Conservation (phyloP, 1,140 invertebrate genomes). For the Notospermus geniculatus region DNA sequence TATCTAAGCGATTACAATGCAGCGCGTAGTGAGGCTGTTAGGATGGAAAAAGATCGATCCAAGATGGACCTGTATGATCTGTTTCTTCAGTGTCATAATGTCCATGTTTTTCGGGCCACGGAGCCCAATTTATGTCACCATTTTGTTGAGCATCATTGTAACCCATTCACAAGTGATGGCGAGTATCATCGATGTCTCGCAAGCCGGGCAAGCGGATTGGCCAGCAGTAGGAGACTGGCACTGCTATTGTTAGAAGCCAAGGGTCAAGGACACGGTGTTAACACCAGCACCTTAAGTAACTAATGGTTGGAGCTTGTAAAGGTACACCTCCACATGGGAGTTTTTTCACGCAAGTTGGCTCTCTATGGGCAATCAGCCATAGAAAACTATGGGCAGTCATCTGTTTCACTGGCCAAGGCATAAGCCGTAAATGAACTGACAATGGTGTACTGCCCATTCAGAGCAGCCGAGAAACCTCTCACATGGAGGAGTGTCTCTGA, state of each 20-base stretch:
- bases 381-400: no score
- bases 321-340: no score
- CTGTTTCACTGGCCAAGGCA: no score
- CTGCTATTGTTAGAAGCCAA: constrained; percentile 47
- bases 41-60: constrained; percentile 55
- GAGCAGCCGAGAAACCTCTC: no score
- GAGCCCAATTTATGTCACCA: constrained; percentile 68
- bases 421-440: no score
- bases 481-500: no score
- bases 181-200: constrained; percentile 43
- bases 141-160: constrained; percentile 58
- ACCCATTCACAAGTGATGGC: constrained; percentile 22
- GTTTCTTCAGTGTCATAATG: constrained; percentile 62
- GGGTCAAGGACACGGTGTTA: constrained; percentile 1
- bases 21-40: constrained; percentile 53
- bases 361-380: no score
- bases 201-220: constrained; percentile 43
- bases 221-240: constrained; percentile 52
- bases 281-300: no score
- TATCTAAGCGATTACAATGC: constrained; percentile 76
- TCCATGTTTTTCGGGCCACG: constrained; percentile 70
- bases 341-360: no score
- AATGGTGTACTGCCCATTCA: no score
- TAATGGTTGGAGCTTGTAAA: no score
- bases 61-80: constrained; percentile 62